Base-by-base conservation (phyloP, 2,888 invertebrate genomes). In the Diabrotica balteata region DNA sequence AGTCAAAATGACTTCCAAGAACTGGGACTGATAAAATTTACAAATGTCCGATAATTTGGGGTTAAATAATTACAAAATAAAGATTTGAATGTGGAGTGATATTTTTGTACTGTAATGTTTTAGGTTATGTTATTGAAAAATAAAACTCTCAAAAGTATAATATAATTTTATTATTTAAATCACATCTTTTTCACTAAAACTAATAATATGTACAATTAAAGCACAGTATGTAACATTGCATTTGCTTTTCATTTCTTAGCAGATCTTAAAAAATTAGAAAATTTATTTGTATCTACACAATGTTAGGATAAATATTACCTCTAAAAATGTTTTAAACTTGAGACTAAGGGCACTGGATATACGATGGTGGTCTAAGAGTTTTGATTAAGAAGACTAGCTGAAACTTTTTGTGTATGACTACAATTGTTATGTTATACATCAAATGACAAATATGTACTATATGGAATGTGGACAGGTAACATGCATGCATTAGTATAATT, bases 121-220 rank as follows among this genome's bases (percentile, higher is more conserved):
- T 52, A 45, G 72, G 72, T 72, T 72, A 71, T 70, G 72, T 73
- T 72, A 72, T 67, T 73, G 54, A 59, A 52, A 72, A 66, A 71
- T 70, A 63, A 68, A 69, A 63, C 54, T 50, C 43, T 44, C 59
- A 59, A 55, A 62, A 59, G 63, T 49, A 70, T 69, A 67, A 68
- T 68, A 71, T 69, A 72, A 64, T 71, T 75, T 78, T 77, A 77
- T 73, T 73, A 71, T 70, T 73, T 75, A 77, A 76, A 78, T 79
- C 76, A 74, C 75, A 77, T 74, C 67, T 74, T 70, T 67, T 72
- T 72, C 67, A 59, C 74, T 76, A 78, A 75, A 77, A 72, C 77
- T 76, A 76, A 71, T 73, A 69, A 71, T 73, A 72, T 73, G 51
- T 73, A 74, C 72, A 71, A 59, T 65, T 62, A 70, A 70, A 70